phyloP scores from a whole-genome alignment of 1,140 invertebrate genomes.

The Drosophila nigromelanica region DNA sequence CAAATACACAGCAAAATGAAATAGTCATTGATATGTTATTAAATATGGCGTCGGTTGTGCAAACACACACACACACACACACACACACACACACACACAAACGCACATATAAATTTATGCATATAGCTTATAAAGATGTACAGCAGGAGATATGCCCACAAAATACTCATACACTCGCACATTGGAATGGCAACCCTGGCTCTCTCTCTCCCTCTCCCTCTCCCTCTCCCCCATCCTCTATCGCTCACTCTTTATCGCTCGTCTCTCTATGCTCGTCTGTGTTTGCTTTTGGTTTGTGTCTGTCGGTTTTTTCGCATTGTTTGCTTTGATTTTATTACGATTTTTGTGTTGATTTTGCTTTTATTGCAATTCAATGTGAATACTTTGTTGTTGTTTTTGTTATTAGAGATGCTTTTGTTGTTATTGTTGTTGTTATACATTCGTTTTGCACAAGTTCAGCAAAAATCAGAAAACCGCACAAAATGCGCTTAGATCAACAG shows the following conservation, averaged over 20 bases:
- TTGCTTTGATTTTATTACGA: slow-evolving; percentile 80
- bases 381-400: slow-evolving; percentile 31
- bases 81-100: slow-evolving; percentile 6
- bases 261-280: slow-evolving; percentile 24
- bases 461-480: slow-evolving; percentile 74
- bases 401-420: slow-evolving; percentile 11
- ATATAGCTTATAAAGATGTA: slow-evolving; percentile 38
- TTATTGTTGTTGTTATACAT: slow-evolving; percentile 40
- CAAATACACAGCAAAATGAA: slow-evolving; percentile 54
- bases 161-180: slow-evolving; percentile 23
- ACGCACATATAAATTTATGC: slow-evolving; percentile 15
- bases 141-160: slow-evolving; percentile 26
- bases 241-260: neutral
- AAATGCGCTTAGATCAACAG: slow-evolving; percentile 77
- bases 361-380: slow-evolving; percentile 75
- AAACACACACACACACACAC: slow-evolving; percentile 43
- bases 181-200: slow-evolving; percentile 2
- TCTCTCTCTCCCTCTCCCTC: neutral
- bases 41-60: slow-evolving; percentile 67
- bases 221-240: neutral
- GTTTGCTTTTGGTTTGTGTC: slow-evolving; percentile 35
- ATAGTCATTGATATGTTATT: slow-evolving; percentile 75
- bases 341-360: slow-evolving; percentile 82
- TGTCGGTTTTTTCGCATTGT: slow-evolving; percentile 58
- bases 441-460: slow-evolving; percentile 54